Conservation (phyloP, 1,140 invertebrate genomes). For the Aphis craccivora region DNA sequence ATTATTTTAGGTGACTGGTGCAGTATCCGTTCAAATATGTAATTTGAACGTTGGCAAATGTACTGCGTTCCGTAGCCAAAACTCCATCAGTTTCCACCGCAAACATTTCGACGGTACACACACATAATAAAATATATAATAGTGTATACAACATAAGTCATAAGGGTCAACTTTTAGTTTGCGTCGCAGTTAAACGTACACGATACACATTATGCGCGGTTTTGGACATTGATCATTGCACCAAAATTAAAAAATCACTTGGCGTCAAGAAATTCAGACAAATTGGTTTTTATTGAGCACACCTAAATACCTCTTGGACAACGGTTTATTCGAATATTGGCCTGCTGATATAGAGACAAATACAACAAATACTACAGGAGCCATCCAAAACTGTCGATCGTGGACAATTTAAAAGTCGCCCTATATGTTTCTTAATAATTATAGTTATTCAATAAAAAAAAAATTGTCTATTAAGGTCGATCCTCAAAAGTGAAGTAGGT, state of each 20-base stretch:
- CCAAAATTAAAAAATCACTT: neutral
- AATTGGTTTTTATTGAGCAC: neutral
- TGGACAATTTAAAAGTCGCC: no score
- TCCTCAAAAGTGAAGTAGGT: no score
- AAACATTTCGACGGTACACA: neutral
- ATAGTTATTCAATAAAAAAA: no score
- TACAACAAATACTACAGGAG: no score
- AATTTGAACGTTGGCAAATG: conserved; percentile 29
- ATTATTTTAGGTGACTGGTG: conserved; percentile 4
- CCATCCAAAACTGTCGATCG: no score
- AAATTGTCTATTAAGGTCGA: no score
- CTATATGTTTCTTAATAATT: no score
- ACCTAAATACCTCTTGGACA: neutral
- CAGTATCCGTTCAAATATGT: neutral
- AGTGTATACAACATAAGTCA: neutral
- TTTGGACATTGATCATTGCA: neutral
- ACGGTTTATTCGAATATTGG: no score
- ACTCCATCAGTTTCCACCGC: neutral
- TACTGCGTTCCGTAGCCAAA: neutral
- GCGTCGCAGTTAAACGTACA: neutral
- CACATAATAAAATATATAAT: neutral
- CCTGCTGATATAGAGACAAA: no score
- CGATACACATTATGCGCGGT: neutral
- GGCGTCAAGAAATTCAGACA: neutral
- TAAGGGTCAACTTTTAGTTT: neutral